Conservation (phyloP, 2,113 vertebrate genomes). For the Seriola quinqueradiata region DNA sequence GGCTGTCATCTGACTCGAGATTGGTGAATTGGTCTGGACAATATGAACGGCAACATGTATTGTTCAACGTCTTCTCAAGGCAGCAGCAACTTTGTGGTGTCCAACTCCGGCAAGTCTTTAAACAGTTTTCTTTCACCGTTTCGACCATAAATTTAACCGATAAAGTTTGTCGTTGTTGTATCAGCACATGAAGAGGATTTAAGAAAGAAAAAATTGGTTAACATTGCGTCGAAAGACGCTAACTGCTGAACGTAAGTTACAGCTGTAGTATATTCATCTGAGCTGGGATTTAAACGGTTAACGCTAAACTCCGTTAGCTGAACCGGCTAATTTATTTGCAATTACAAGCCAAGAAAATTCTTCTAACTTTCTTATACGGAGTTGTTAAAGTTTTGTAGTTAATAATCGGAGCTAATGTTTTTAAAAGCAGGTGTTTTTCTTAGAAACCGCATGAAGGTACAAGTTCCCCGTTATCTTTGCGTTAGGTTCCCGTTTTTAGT, state of each 20-base stretch:
- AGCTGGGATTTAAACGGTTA: constrained; percentile 74
- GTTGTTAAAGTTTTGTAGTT: background rate
- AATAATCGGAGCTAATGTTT: background rate
- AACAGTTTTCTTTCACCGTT: background rate
- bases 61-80: constrained; percentile 60
- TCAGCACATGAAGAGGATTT: background rate
- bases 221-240: constrained; percentile 9
- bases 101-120: constrained; percentile 26
- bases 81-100: constrained; percentile 52
- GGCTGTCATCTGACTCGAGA: constrained; percentile 38
- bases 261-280: constrained; percentile 10
- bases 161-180: background rate
- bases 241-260: constrained; percentile 29
- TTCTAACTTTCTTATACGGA: background rate
- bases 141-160: background rate
- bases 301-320: constrained; percentile 64
- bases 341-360: background rate
- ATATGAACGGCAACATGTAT: constrained; percentile 64
- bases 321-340: constrained; percentile 42
- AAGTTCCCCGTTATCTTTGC: constrained; percentile 17
- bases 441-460: background rate
- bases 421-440: background rate
- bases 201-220: background rate
- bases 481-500: constrained; percentile 29
- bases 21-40: constrained; percentile 51